Evolutionary conservation across 2,888 invertebrate genomes (phyloP).

Genomic region (Tetropium fuscum): DNA sequence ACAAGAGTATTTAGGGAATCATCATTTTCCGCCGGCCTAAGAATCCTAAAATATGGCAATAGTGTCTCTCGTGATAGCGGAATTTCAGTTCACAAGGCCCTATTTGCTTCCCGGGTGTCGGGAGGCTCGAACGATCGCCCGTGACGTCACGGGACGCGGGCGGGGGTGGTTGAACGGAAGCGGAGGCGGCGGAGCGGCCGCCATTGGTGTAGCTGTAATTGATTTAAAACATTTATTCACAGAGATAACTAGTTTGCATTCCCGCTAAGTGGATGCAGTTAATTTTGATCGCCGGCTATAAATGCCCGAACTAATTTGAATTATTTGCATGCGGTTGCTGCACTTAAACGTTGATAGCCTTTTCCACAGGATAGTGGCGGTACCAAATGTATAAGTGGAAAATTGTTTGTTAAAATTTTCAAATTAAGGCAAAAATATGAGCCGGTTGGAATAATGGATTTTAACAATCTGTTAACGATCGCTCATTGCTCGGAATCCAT

Average conservation of each 20-base stretch:
- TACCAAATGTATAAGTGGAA: too few species aligned
- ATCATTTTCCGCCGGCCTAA: too few species aligned
- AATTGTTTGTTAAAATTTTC: too few species aligned
- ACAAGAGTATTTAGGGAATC: too few species aligned
- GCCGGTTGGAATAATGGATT: too few species aligned
- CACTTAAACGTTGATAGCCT: too few species aligned
- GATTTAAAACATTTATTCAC: conserved; percentile 49
- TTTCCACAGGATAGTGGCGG: too few species aligned
- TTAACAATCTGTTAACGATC: too few species aligned
- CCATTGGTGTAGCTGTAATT: conserved; percentile 52
- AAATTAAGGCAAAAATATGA: too few species aligned
- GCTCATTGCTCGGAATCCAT: too few species aligned
- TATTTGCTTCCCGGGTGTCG: conserved; percentile 47
- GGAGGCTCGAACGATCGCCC: conserved; percentile 55
- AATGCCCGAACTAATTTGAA: conserved; percentile 29
- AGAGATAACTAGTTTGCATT: conserved; percentile 27
- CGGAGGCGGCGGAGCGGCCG: conserved; percentile 46
- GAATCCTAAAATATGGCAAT: too few species aligned
- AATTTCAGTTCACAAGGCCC: conserved; percentile 30
- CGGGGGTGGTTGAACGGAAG: conserved; percentile 42
- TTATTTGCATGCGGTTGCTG: conserved; percentile 15
- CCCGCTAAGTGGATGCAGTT: conserved; percentile 31
- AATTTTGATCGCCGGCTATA: conserved; percentile 23
- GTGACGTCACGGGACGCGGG: conserved; percentile 52
- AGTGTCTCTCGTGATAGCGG: conserved; percentile 11